phyloP scores from a whole-genome alignment of 2,888 invertebrate species.

The Drosophila sordidula region DNA sequence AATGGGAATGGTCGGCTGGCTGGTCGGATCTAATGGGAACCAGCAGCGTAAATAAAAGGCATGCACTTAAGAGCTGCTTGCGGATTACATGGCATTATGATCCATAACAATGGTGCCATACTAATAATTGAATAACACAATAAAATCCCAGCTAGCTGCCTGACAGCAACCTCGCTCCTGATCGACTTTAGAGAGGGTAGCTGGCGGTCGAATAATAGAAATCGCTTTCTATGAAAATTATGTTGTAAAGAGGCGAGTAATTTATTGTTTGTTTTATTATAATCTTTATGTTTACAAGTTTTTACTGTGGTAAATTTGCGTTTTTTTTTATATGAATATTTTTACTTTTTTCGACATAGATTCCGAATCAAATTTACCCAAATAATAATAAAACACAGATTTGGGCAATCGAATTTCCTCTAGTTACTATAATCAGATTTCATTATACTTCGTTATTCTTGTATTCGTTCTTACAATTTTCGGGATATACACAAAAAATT shows the following conservation, averaged over 20 bases:
- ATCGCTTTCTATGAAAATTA: constrained; percentile 4
- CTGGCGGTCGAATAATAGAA: constrained; percentile 13
- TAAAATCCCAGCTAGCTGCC: constrained; percentile 45
- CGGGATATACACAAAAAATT: too few species aligned
- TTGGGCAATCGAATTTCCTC: too few species aligned
- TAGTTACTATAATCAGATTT: too few species aligned
- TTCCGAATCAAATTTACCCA: too few species aligned
- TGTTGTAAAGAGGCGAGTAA: background rate
- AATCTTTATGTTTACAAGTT: background rate
- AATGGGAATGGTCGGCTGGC: constrained; percentile 51
- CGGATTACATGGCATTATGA: constrained; percentile 77
- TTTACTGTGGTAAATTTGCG: background rate
- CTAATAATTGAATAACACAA: constrained; percentile 79
- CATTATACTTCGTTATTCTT: too few species aligned
- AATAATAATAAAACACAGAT: too few species aligned
- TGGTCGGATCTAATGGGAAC: constrained; percentile 63
- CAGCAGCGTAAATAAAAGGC: constrained; percentile 78
- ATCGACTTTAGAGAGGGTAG: constrained; percentile 13
- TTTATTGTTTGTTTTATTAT: constrained; percentile 9
- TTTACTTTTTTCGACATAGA: too few species aligned
- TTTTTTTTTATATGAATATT: background rate
- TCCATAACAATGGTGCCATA: constrained; percentile 63
- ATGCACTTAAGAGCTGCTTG: constrained; percentile 72
- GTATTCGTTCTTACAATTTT: too few species aligned
- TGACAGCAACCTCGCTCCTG: constrained; percentile 4